phyloP scores from a whole-genome alignment of 2,888 invertebrate species.

The Tridacna gigas region DNA sequence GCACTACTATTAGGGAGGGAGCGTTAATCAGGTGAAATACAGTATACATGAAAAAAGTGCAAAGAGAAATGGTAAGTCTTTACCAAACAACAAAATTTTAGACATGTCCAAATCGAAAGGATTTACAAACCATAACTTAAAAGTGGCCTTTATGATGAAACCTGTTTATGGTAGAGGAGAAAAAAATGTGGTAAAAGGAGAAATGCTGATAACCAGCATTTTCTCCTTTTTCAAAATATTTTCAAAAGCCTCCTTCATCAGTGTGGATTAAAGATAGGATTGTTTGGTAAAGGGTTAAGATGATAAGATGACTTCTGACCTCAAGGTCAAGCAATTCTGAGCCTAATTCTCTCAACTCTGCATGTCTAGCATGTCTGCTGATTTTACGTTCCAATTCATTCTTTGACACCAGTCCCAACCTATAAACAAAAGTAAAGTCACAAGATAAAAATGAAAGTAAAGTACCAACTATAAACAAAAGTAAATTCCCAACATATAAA shows the following conservation, averaged over 20 bases:
- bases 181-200: neutral
- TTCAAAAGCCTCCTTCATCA: neutral
- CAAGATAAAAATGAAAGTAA: no score
- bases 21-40: no score
- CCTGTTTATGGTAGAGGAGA: no score
- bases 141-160: no score
- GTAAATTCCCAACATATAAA: no score
- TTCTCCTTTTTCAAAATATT: constrained; percentile 1
- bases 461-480: no score
- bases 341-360: constrained; percentile 56
- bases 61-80: no score
- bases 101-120: no score
- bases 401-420: constrained; percentile 63
- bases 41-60: no score
- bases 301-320: constrained; percentile 37
- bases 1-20: no score
- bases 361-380: constrained; percentile 42
- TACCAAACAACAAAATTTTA: no score
- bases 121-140: no score
- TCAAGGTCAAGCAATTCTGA: constrained; percentile 64
- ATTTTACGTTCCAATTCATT: constrained; percentile 62
- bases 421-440: constrained; percentile 43
- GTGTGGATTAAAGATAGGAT: neutral
- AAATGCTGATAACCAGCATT: neutral
- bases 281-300: neutral